These are phyloP conservation scores for Trochalopteron elliotii DNA, from an alignment of 2,113 vertebrate genomes.

Conservation along the genomic window DNA sequence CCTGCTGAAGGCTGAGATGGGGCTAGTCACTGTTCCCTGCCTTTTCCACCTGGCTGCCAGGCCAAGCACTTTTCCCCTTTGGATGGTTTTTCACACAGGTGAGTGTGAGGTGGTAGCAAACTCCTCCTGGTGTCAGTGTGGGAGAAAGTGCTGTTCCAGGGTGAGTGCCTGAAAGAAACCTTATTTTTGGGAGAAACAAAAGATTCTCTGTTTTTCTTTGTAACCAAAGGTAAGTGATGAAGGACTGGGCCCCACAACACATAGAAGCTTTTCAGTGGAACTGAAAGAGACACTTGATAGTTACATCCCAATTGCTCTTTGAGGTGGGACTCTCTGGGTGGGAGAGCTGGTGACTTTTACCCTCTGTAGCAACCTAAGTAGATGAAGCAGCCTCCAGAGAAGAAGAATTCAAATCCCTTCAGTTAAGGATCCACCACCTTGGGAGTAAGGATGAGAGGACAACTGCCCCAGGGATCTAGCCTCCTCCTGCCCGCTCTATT, in stretches of 20 bases:
- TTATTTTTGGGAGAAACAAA: neutral
- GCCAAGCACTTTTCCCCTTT: neutral
- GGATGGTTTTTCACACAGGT: neutral
- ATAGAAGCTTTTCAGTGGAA: neutral
- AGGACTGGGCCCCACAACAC: fast-evolving
- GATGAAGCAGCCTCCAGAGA: neutral
- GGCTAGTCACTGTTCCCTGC: neutral
- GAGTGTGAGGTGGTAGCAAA: neutral
- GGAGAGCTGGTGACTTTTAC: neutral
- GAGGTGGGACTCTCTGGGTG: neutral
- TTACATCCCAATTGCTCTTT: neutral
- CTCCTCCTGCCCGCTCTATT: fast-evolving
- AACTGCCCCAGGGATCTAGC: neutral
- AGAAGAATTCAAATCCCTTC: neutral
- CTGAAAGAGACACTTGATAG: fast-evolving
- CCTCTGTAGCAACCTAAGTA: neutral
- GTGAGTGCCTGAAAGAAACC: neutral
- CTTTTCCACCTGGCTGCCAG: neutral
- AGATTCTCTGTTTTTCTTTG: neutral
- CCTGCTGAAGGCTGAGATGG: neutral
- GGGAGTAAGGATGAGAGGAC: neutral
- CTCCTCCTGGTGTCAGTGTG: neutral
- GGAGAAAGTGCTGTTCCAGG: neutral
- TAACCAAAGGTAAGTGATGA: neutral
- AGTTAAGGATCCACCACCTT: neutral